A percentile compares a stretch with the other conserved stretches of the same genome.
These are phyloP conservation scores for human DNA, from an alignment of 2,113 vertebrate genomes.

Conservation along the genomic window GRCh38 chr9:79029501-79030000, in stretches of 20 bases:
- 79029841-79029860: neutral
- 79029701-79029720: neutral
- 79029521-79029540: neutral
- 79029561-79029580: neutral
- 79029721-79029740: neutral
- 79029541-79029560: neutral
- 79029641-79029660: constrained; percentile 18
- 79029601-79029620: neutral
- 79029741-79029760: neutral
- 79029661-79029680: neutral
- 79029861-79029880: neutral
- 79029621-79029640: neutral
- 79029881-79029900: neutral
- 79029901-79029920: neutral
- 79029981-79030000: constrained; percentile 15
- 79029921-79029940: neutral
- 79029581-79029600: neutral
- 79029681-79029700: neutral
- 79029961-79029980: neutral
- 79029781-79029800: neutral
- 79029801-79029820: neutral
- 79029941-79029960: neutral
- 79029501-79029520: neutral
- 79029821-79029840: neutral
- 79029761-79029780: neutral